phyloP scores from a whole-genome alignment of 2,888 invertebrate species.

The Rhabditoides inermis region DNA sequence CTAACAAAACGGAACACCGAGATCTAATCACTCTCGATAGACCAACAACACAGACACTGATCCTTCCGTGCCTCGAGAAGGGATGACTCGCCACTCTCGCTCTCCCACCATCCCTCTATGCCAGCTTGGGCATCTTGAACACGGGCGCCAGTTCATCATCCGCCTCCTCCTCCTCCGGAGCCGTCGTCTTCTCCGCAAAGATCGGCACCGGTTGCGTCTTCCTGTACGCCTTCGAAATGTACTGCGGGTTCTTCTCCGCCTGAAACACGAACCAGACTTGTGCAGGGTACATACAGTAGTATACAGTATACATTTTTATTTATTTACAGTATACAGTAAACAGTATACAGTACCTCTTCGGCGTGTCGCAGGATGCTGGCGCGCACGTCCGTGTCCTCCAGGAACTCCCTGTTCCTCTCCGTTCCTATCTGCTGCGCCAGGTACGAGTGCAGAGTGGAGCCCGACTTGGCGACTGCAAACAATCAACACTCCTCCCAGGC shows the following conservation, averaged over 20 bases:
- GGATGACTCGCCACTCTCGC: too few relatives aligned
- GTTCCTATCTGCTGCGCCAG: slow-evolving; percentile 88
- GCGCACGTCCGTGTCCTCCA: slow-evolving; percentile 46
- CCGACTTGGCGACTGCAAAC: slow-evolving; percentile 60
- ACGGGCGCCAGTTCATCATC: slow-evolving; percentile 34
- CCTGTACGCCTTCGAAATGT: slow-evolving; percentile 44
- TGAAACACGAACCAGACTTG: slow-evolving; percentile 11
- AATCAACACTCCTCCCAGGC: too few relatives aligned
- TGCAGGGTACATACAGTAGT: not conserved
- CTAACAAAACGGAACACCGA: too few relatives aligned
- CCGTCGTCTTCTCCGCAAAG: slow-evolving; percentile 40
- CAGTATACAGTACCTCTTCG: slow-evolving; percentile 27
- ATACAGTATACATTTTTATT: not conserved
- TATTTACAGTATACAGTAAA: not conserved
- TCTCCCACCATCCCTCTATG: too few relatives aligned
- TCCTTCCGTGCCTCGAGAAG: too few relatives aligned
- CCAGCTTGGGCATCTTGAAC: slow-evolving; percentile 37
- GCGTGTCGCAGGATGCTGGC: slow-evolving; percentile 49
- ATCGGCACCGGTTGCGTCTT: slow-evolving; percentile 48
- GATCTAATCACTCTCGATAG: too few relatives aligned
- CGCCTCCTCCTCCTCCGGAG: slow-evolving; percentile 32
- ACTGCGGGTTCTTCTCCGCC: slow-evolving; percentile 45
- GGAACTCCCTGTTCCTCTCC: slow-evolving; percentile 39
- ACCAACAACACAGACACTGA: too few relatives aligned
- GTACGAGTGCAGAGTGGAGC: slow-evolving; percentile 88